A percentile compares a stretch with the other conserved stretches of the same genome.
Conservation (phyloP, 1,140 invertebrate genomes). For the Drusus annulatus region DNA sequence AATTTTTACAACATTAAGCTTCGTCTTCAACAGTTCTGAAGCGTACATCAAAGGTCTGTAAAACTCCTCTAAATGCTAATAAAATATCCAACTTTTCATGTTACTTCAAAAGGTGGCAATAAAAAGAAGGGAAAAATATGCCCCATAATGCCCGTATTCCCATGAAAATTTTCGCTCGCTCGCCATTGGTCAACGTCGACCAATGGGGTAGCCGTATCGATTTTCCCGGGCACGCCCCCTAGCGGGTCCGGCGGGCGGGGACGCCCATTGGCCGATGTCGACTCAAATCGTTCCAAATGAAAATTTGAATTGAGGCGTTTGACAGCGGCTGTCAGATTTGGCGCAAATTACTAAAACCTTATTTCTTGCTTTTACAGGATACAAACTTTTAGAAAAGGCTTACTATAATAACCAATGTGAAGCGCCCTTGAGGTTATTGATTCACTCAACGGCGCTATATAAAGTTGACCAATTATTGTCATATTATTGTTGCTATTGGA, state of each 20-base stretch:
- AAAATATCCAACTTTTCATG: not conserved
- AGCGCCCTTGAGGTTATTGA: too few relatives aligned
- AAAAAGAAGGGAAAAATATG: not conserved
- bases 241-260: not conserved
- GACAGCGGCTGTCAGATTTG: not conserved
- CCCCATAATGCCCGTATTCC: not conserved
- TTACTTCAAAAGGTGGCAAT: constrained; percentile 2
- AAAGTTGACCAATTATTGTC: too few relatives aligned
- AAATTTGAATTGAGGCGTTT: not conserved
- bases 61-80: not conserved
- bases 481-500: too few relatives aligned
- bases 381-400: too few relatives aligned
- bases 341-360: not conserved
- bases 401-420: too few relatives aligned
- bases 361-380: too few relatives aligned
- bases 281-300: not conserved
- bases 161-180: not conserved
- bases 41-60: not conserved
- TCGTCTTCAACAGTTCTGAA: not conserved
- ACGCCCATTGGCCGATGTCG: constrained; percentile 13
- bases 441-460: too few relatives aligned
- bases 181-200: constrained; percentile 16
- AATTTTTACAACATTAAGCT: not conserved
- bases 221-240: constrained; percentile 29
- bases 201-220: not conserved